phyloP scores from a whole-genome alignment of 1,140 invertebrate genomes.

The Elymnias hypermnestra region DNA sequence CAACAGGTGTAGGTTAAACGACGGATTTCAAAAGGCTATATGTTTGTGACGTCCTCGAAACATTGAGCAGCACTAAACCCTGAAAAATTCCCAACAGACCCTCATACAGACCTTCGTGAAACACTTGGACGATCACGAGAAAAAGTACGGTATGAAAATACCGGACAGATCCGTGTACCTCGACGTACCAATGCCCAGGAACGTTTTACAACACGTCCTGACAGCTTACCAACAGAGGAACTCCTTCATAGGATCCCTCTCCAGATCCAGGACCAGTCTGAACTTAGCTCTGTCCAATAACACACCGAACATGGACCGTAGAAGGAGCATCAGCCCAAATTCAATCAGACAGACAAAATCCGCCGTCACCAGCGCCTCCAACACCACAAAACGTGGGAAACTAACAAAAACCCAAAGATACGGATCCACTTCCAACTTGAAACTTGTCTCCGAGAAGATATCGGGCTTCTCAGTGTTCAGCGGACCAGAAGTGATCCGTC shows the following conservation, averaged over 20 bases:
- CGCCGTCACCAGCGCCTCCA: slow-evolving; percentile 39
- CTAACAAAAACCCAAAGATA: slow-evolving; percentile 43
- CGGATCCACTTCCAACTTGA: slow-evolving; percentile 58
- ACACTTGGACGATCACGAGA: slow-evolving; percentile 74
- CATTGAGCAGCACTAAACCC: slow-evolving; percentile 29
- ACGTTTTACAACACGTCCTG: slow-evolving; percentile 69
- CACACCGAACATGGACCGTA: slow-evolving; percentile 42
- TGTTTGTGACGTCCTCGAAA: slow-evolving; percentile 45
- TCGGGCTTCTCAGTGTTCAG: slow-evolving; percentile 62
- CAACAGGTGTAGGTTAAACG: not conserved
- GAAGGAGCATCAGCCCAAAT: slow-evolving; percentile 45
- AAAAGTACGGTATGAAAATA: slow-evolving; percentile 65
- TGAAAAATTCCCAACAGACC: slow-evolving; percentile 42
- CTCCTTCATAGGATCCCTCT: slow-evolving; percentile 73
- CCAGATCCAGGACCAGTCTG: slow-evolving; percentile 74
- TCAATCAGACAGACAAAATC: slow-evolving; percentile 36
- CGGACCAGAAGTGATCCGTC: slow-evolving; percentile 26
- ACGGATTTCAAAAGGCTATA: slow-evolving; percentile 15
- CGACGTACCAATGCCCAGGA: slow-evolving; percentile 70
- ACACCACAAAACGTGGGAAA: slow-evolving; percentile 46
- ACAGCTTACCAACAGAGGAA: slow-evolving; percentile 66
- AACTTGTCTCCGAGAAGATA: slow-evolving; percentile 62
- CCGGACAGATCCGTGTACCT: slow-evolving; percentile 54
- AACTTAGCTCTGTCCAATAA: too few species aligned
- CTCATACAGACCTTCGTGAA: slow-evolving; percentile 54